Conservation (phyloP, 2,113 vertebrate species). For the Bufo gargarizans region DNA sequence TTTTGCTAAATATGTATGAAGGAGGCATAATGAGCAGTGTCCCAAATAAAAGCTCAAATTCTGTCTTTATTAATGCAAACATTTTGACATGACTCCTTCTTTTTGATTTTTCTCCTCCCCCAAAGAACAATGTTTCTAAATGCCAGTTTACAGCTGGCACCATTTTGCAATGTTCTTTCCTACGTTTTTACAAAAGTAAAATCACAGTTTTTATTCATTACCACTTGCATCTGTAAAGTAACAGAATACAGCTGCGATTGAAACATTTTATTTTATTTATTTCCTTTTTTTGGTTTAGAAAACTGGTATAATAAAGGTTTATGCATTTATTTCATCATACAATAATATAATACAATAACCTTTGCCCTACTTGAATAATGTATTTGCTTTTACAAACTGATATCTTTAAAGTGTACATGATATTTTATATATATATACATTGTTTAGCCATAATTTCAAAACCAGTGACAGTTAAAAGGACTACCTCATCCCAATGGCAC, state of each 20-base stretch:
- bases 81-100: slow-evolving; percentile 55
- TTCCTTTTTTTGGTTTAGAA: slow-evolving; percentile 6
- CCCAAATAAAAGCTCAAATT: slow-evolving; percentile 33
- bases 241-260: slow-evolving; percentile 49
- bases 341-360: slow-evolving; percentile 34
- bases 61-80: slow-evolving; percentile 29
- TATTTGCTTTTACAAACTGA: not conserved
- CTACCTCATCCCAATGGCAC: too few species aligned
- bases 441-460: too few species aligned
- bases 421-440: too few species aligned
- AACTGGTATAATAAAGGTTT: not conserved
- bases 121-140: slow-evolving; percentile 52
- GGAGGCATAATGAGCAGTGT: slow-evolving; percentile 48
- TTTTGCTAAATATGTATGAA: slow-evolving; percentile 52
- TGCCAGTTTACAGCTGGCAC: slow-evolving; percentile 55
- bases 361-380: not conserved
- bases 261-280: slow-evolving; percentile 29
- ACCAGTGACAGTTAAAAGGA: too few species aligned
- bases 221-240: slow-evolving; percentile 46
- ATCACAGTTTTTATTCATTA: slow-evolving; percentile 52
- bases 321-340: slow-evolving; percentile 25
- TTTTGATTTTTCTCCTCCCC: slow-evolving; percentile 39
- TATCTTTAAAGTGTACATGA: not conserved
- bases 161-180: slow-evolving; percentile 38
- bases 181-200: slow-evolving; percentile 37